Conservation (phyloP, 2,797 vertebrate genomes). For the Pygocentrus nattereri region DNA sequence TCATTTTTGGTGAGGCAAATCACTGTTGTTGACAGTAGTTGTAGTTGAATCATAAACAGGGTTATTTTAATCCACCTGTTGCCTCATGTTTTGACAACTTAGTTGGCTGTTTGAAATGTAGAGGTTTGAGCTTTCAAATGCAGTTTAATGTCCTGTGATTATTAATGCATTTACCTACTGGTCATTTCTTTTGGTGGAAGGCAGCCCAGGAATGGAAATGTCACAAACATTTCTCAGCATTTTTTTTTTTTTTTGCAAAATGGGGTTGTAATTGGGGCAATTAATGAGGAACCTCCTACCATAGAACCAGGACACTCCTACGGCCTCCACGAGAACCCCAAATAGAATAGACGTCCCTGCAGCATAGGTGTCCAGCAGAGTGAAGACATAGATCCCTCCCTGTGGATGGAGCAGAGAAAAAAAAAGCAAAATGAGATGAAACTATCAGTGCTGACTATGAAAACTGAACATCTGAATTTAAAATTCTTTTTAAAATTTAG, state of each 20-base stretch:
- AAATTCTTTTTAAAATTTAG: no score
- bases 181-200: no score
- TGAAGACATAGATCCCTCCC: constrained; percentile 97
- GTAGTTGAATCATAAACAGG: no score
- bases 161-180: not conserved
- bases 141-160: not conserved
- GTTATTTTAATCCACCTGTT: no score
- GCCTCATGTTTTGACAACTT: no score
- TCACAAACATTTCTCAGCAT: not conserved
- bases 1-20: no score
- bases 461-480: not conserved
- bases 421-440: not conserved
- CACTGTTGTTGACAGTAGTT: no score
- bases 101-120: not conserved
- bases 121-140: not conserved
- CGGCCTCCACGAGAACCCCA: constrained; percentile 94
- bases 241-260: not conserved
- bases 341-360: constrained; percentile 97
- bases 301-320: constrained; percentile 99
- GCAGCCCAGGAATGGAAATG: not conserved
- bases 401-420: constrained; percentile 60
- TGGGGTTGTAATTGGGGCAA: not conserved
- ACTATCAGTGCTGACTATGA: not conserved
- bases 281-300: constrained; percentile 77
- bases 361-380: constrained; percentile 93